A percentile compares a stretch with the other conserved stretches of the same genome.
These are phyloP conservation scores for Oasisia sp. DNA, from an alignment of 2,888 invertebrate species.

Conservation along the genomic window DNA sequence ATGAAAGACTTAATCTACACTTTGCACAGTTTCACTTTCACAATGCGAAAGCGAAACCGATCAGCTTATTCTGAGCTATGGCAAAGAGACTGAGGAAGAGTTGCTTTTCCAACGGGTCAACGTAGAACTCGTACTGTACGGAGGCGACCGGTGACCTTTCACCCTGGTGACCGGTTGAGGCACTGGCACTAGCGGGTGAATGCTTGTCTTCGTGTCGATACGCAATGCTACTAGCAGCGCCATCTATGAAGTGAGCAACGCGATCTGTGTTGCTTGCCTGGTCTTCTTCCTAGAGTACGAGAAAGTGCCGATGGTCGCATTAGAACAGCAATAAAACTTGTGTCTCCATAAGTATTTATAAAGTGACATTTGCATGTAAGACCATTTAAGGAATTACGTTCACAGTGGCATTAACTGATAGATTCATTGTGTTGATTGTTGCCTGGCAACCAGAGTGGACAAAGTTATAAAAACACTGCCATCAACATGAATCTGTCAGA, in stretches of 20 bases:
- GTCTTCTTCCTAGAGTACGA: conserved; percentile 41
- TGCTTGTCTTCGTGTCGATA: conserved; percentile 42
- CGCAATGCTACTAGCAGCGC: conserved; percentile 29
- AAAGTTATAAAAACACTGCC: no score
- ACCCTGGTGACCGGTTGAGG: conserved; percentile 23
- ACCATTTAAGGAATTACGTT: no score
- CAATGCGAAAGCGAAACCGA: conserved; percentile 35
- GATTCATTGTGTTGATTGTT: no score
- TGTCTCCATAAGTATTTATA: no score
- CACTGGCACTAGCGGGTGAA: conserved; percentile 3
- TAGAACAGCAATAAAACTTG: background rate
- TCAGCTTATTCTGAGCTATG: conserved; percentile 48
- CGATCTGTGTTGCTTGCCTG: conserved; percentile 48
- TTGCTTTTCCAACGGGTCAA: conserved; percentile 46
- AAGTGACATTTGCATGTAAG: no score
- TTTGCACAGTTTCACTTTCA: background rate
- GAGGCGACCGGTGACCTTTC: conserved; percentile 41
- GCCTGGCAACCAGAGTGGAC: no score
- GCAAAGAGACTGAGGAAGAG: conserved; percentile 52
- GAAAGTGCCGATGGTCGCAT: background rate
- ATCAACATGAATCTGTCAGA: no score
- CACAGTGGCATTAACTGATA: no score
- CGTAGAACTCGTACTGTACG: conserved; percentile 48
- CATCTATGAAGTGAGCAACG: conserved; percentile 56
- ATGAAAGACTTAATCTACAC: background rate